Percentiles rank a stretch among this genome's conserved stretches.
phyloP scores from a whole-genome alignment of 2,888 invertebrate species.

The Artemia sinica region DNA sequence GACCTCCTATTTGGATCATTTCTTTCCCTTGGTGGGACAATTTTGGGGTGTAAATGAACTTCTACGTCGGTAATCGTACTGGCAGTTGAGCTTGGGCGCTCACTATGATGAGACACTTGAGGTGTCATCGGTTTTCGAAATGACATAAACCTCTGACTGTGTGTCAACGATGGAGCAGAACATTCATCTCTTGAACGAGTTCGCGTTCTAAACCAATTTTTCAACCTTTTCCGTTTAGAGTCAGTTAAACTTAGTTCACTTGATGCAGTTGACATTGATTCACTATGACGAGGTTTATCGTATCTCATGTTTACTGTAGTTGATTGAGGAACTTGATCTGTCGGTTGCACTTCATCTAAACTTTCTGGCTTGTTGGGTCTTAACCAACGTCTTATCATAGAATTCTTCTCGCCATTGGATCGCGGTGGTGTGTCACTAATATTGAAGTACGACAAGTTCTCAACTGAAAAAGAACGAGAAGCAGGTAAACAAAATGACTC shows the following conservation, averaged over 20 bases:
- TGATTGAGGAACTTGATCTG: background rate
- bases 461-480: background rate
- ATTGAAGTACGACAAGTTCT: background rate
- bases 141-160: background rate
- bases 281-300: background rate
- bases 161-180: background rate
- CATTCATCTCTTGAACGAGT: background rate
- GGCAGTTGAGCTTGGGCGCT: background rate
- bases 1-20: background rate
- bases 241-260: background rate
- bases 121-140: background rate
- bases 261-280: background rate
- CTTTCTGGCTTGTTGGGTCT: background rate
- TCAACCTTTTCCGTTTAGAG: background rate
- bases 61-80: background rate
- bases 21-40: background rate
- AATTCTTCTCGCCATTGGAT: background rate
- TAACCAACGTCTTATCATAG: conserved; percentile 6
- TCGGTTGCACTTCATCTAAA: too few species aligned
- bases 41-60: background rate
- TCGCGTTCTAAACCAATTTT: conserved; percentile 1
- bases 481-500: background rate
- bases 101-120: background rate
- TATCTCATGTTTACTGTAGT: background rate
- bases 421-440: background rate